Base-by-base conservation (phyloP, 2,888 invertebrate species). In the Caradrina clavipalpis region DNA sequence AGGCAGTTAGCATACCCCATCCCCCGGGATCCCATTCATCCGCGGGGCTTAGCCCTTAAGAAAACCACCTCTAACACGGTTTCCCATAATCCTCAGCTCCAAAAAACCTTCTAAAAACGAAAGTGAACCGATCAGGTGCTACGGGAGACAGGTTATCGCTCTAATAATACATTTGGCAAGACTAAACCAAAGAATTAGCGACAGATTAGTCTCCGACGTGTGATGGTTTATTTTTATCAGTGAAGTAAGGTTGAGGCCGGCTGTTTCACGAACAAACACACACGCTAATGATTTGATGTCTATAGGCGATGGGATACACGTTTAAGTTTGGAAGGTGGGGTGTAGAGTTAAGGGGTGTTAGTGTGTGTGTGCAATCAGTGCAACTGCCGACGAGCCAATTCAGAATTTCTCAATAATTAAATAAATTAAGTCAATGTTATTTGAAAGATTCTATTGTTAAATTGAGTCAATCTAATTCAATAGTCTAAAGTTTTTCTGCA, bases 161-260 rank as follows among this genome's bases (percentile, higher is more conserved):
- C 83, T 86, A 86, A 74, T 82, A 89, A 88, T 88, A 87, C 83
- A 87, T 87, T 90, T 91, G 91, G 91, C 91, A 90, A 87, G 86
- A 85, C 76, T 80, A 80, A 81, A 88, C 86, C 82, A 80, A 83
- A 86, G 86, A 86, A 87, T 88, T 86, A 86, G 86, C 86, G 80
- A 86, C 87, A 89, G 89, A 90, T 90, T 88, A 88, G 86, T 76
- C 50, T 74, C 65, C 73, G 85, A 86, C 90, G 88, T 89, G 90
- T 89, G 88, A 89, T 83, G 76, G 75, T 76, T 84, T 91, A 91
- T 91, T 90, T 90, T 85, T 78, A 84, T 80, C 85, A 71, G 64
- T 89, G 89, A 88, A 75, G 81, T 87, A 91, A 91, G 91, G 90
- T 91, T 90, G 90, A 90, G 90, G 90, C 87, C 89, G 83, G 76